Percentiles rank a stretch among this genome's conserved stretches.
These are phyloP conservation scores for Idaea dimidiata DNA, from an alignment of 2,888 invertebrate species.

Conservation along the genomic window DNA sequence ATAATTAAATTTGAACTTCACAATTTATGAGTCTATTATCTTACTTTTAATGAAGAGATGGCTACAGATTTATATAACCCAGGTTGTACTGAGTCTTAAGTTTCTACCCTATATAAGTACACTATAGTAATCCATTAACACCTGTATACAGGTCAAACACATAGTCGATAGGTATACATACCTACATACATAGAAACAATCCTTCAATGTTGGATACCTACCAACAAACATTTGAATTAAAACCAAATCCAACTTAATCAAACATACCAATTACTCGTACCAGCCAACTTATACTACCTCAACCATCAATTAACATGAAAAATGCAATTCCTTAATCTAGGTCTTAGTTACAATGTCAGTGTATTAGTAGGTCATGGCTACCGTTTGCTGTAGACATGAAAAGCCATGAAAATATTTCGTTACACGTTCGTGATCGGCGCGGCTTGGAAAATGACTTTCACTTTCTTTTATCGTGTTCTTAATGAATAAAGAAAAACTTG, in stretches of 20 bases:
- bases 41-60: not conserved
- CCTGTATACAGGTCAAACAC: not conserved
- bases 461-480: constrained; percentile 17
- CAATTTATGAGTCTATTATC: not conserved
- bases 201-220: not conserved
- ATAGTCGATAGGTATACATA: not conserved
- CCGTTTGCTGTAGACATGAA: constrained; percentile 20
- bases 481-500: constrained; percentile 16
- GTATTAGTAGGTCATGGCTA: constrained; percentile 28
- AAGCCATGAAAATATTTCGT: constrained; percentile 27
- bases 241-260: not conserved
- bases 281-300: not conserved
- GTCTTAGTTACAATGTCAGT: constrained; percentile 17
- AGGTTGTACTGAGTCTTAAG: not conserved
- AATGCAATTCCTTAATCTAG: constrained; percentile 14
- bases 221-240: not conserved
- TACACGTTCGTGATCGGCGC: constrained; percentile 25
- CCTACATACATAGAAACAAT: not conserved
- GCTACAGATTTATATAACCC: not conserved
- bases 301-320: not conserved
- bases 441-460: constrained; percentile 18
- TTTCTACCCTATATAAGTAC: not conserved
- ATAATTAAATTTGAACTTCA: not conserved
- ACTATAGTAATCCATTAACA: no score
- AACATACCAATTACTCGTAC: not conserved